phyloP scores from a whole-genome alignment of 2,888 invertebrate species.

The Phlogophora meticulosa region DNA sequence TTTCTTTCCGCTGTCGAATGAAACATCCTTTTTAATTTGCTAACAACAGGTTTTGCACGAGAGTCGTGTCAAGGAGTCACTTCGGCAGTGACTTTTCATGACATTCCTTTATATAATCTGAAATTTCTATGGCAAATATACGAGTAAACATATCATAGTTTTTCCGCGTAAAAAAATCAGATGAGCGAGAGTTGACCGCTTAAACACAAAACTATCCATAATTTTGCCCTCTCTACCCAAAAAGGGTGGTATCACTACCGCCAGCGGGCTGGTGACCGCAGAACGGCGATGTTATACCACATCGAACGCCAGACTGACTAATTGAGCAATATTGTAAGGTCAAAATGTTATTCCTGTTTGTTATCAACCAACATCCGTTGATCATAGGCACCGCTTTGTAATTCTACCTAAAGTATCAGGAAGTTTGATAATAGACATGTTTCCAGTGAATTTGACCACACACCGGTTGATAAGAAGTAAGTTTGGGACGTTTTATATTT shows the following conservation, averaged over 20 bases:
- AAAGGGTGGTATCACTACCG: slow-evolving; percentile 15
- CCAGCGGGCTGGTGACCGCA: slow-evolving; percentile 9
- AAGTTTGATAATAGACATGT: slow-evolving; percentile 35
- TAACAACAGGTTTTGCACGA: too few relatives aligned
- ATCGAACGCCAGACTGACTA: slow-evolving; percentile 24
- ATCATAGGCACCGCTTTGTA: slow-evolving; percentile 51
- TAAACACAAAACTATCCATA: not conserved
- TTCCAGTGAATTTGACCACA: slow-evolving; percentile 40
- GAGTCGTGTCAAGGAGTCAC: too few relatives aligned
- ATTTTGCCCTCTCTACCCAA: not conserved
- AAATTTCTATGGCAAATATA: too few relatives aligned
- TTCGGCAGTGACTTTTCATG: too few relatives aligned
- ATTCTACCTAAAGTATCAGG: slow-evolving; percentile 28
- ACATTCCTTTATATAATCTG: too few relatives aligned
- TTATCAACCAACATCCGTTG: slow-evolving; percentile 50
- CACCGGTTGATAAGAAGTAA: slow-evolving; percentile 23
- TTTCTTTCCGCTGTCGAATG: too few relatives aligned
- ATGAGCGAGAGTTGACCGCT: not conserved
- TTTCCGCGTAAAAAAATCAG: not conserved
- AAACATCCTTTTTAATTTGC: too few relatives aligned
- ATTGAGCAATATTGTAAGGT: slow-evolving; percentile 47
- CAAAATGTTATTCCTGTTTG: slow-evolving; percentile 41
- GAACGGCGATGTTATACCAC: slow-evolving; percentile 6
- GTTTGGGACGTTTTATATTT: not conserved
- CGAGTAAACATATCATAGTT: not conserved